Percentiles rank a stretch among this genome's conserved stretches.
phyloP scores from a whole-genome alignment of 1,140 invertebrate genomes.

The Bombus vancouverensis region DNA sequence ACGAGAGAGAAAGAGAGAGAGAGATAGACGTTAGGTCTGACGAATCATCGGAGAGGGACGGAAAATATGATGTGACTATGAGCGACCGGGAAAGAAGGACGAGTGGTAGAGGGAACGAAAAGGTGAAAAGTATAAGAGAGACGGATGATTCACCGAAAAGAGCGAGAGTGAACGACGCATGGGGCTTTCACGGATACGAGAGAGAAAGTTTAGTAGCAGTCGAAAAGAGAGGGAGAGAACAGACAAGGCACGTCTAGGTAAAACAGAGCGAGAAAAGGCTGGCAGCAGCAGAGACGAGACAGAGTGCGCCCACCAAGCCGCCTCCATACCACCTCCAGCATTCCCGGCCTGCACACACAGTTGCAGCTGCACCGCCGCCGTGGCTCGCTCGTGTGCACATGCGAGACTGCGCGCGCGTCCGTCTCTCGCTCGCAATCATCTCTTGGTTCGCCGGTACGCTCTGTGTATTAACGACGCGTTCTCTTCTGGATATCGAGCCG shows the following conservation, averaged over 20 bases:
- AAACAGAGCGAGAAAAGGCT: constrained; percentile 33
- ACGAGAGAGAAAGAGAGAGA: constrained; percentile 24
- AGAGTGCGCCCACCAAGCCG: constrained; percentile 67
- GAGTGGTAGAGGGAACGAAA: not conserved
- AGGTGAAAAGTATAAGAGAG: constrained; percentile 31
- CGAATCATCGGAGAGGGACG: constrained; percentile 32
- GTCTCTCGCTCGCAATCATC: constrained; percentile 51
- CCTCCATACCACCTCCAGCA: constrained; percentile 77
- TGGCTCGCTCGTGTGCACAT: constrained; percentile 66
- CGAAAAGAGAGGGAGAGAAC: constrained; percentile 22
- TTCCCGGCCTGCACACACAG: constrained; percentile 78
- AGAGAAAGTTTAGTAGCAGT: constrained; percentile 2
- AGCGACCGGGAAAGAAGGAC: constrained; percentile 14
- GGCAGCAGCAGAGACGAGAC: constrained; percentile 54
- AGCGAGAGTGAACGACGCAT: constrained; percentile 7
- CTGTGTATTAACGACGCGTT: constrained; percentile 49
- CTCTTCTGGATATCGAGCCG: constrained; percentile 27
- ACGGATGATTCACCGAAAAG: constrained; percentile 27
- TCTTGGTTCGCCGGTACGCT: constrained; percentile 39
- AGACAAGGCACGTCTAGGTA: constrained; percentile 1
- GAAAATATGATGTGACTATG: not conserved
- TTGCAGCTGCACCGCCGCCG: constrained; percentile 77
- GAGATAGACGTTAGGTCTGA: constrained; percentile 37
- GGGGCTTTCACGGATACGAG: not conserved
- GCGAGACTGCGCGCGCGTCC: constrained; percentile 64